Evolutionary conservation across 2,797 vertebrate genomes (phyloP), one percentile per base, ranked within the genome.

Genomic region (Saxicola maurus): DNA sequence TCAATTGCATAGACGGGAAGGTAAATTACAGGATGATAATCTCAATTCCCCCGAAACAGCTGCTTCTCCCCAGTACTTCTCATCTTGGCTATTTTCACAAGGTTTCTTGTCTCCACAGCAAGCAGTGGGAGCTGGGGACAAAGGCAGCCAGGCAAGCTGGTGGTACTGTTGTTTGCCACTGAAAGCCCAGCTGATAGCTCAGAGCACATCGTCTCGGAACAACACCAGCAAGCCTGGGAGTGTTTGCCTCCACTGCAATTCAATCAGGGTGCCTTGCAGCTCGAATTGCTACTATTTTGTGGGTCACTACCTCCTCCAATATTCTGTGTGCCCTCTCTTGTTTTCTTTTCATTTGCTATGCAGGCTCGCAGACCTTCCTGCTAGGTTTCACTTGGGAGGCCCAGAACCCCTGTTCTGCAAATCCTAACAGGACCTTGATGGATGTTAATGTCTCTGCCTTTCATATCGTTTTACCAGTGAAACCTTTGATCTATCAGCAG

Each of bases 401-500:
- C 97, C 97, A 97, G 96, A 97, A 97, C 96, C 97, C 97, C 97
- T 97, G 96, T 96, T 97, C 96, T 98, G 97, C 96, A 97, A 98
- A 98, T 97, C 98, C 98, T 98, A 98, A 98, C 98, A 98, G 97
- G 98, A 98, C 97, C 97, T 97, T 98, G 98, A 98, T 98, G 98
- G 98, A 98, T 98, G 98, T 97, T 98, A 98, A 98, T 98, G 97
- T 97, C 87, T 97, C 96, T 97, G 97, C 97, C 97, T 98, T 98
- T 98, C 98, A 98, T 98, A 98, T 98, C 97, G 87, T 97, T 98
- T 98, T 98, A 98, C 98, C 97, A 97, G 94, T 89, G 92, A 90
- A 95, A 96, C 96, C 98, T 98, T 98, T 98, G 98, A 98, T 98
- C 98, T 98, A 97, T 98, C 98, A 98, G 97, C 97, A 98, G 97